A percentile compares a stretch with the other conserved stretches of the same genome.
These are phyloP conservation scores for Teleogryllus oceanicus DNA, from an alignment of 2,888 invertebrate species.

Conservation along the genomic window DNA sequence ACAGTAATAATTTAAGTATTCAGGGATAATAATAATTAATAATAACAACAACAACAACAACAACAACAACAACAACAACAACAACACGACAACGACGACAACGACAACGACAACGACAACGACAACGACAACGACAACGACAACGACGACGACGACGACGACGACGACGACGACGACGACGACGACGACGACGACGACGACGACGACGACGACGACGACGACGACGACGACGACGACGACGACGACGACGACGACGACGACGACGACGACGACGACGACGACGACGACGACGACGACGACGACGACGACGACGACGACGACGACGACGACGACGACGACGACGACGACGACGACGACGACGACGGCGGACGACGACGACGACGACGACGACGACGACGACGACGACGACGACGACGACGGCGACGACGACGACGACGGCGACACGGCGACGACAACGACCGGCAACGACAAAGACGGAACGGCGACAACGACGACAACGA, in stretches of 20 bases:
- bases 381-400: not conserved
- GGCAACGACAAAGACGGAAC: constrained; percentile 56
- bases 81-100: not conserved
- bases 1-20: no score
- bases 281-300: not conserved
- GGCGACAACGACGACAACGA: not conserved
- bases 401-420: constrained; percentile 55
- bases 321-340: not conserved
- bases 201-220: constrained; percentile 56
- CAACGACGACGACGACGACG: constrained; percentile 22
- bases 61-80: constrained; percentile 36
- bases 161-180: not conserved
- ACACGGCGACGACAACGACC: constrained; percentile 46
- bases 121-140: not conserved
- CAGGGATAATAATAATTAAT: no score
- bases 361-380: no score
- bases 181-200: constrained; percentile 22
- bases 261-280: constrained; percentile 47
- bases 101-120: constrained; percentile 43
- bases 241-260: constrained; percentile 65
- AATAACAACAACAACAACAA: constrained; percentile 47
- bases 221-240: constrained; percentile 72
- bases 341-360: not conserved
- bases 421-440: constrained; percentile 67
- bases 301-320: not conserved